A percentile compares a stretch with the other conserved stretches of the same genome.
Conservation (phyloP, 2,113 vertebrate genomes). For the Neolamprologus caudopunctatus region DNA sequence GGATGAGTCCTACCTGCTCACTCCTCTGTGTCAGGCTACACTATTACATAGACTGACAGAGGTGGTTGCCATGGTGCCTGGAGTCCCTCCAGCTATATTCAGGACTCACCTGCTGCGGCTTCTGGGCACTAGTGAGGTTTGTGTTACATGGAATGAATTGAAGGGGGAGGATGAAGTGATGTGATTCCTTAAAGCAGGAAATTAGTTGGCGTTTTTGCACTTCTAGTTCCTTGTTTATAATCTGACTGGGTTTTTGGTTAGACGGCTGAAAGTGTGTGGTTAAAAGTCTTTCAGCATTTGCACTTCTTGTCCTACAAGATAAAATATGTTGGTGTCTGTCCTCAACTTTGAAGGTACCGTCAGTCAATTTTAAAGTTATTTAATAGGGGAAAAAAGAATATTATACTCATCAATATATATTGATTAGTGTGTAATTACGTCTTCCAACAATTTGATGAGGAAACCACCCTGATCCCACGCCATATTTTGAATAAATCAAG, state of each 20-base stretch:
- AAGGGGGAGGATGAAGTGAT: accelerated
- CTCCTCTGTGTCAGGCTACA: constrained; percentile 74
- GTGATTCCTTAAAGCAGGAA: background rate
- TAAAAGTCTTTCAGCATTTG: background rate
- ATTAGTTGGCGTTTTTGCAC: background rate
- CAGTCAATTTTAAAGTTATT: background rate
- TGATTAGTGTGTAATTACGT: background rate
- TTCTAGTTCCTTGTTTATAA: background rate
- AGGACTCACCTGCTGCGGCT: constrained; percentile 82
- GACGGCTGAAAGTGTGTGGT: background rate
- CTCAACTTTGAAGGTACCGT: background rate
- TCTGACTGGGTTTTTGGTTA: background rate
- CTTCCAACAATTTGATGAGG: background rate
- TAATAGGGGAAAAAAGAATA: accelerated
- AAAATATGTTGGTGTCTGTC: background rate
- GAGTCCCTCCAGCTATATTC: constrained; percentile 77
- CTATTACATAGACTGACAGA: constrained; percentile 76
- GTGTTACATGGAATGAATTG: background rate
- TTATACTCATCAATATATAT: background rate
- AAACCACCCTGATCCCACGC: background rate
- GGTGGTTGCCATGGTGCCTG: constrained; percentile 76
- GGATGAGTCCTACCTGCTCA: constrained; percentile 80
- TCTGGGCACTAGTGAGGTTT: constrained; percentile 74
- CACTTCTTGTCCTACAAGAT: background rate
- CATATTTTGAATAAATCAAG: background rate